Percentiles rank a stretch among this genome's conserved stretches.
phyloP scores from a whole-genome alignment of 2,888 invertebrate species.

The Ochropleura plecta region DNA sequence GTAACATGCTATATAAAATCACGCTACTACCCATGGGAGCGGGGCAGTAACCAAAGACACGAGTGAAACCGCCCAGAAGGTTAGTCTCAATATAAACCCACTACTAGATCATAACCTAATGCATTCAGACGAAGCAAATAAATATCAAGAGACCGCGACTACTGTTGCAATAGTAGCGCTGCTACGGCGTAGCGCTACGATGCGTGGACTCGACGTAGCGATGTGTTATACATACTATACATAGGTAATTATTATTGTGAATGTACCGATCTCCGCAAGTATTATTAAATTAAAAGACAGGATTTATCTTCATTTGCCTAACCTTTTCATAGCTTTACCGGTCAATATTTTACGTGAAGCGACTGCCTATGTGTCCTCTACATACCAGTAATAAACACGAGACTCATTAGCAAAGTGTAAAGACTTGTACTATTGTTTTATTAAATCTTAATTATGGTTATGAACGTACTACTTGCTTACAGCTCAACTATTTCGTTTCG shows the following conservation, averaged over 20 bases:
- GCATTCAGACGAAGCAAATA: neutral
- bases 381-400: neutral
- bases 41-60: too few species aligned
- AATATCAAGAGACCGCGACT: neutral
- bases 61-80: too few species aligned
- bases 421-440: neutral
- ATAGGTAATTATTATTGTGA: too few species aligned
- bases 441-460: neutral
- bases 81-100: neutral
- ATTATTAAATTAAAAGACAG: neutral
- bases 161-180: too few species aligned
- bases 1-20: too few species aligned
- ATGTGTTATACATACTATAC: neutral
- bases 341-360: neutral
- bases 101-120: neutral
- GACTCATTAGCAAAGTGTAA: neutral
- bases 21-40: too few species aligned
- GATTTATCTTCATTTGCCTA: neutral
- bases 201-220: neutral
- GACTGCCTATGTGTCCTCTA: neutral
- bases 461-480: neutral
- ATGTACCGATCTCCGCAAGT: neutral
- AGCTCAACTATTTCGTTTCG: too few species aligned
- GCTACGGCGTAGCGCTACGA: neutral
- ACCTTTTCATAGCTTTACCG: neutral